Conservation (phyloP, 2,797 vertebrate genomes). For the Sebastes paucispinis region DNA sequence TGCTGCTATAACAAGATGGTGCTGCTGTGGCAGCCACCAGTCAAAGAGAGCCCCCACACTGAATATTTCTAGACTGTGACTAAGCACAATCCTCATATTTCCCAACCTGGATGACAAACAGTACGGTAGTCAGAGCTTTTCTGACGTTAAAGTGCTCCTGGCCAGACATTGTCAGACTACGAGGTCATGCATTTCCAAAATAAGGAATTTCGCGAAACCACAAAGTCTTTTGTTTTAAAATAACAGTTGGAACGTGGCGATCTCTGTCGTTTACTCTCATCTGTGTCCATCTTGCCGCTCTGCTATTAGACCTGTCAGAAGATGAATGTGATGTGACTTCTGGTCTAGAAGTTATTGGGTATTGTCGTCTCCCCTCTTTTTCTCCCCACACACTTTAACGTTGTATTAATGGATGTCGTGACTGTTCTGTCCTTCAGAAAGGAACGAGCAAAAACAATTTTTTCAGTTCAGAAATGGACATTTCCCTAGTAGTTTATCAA, state of each 20-base stretch:
- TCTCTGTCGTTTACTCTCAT: conserved; percentile 13
- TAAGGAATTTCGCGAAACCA: conserved; percentile 26
- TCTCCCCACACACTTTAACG: not conserved
- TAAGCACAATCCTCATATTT: conserved; percentile 48
- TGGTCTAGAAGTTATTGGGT: conserved; percentile 73
- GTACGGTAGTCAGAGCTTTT: conserved; percentile 35
- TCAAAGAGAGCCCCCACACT: conserved; percentile 42
- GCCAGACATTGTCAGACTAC: conserved; percentile 41
- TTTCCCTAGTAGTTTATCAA: conserved; percentile 40
- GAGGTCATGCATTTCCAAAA: conserved; percentile 42
- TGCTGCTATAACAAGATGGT: conserved; percentile 16
- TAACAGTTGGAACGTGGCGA: not conserved
- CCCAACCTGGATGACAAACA: conserved; percentile 55
- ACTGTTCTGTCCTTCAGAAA: conserved; percentile 67
- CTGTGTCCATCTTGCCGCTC: conserved; percentile 55
- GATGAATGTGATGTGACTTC: conserved; percentile 60
- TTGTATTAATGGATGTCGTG: conserved; percentile 71
- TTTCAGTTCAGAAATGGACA: conserved; percentile 45
- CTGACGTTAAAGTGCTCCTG: conserved; percentile 37
- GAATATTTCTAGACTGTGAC: conserved; percentile 65
- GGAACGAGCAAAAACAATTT: conserved; percentile 21
- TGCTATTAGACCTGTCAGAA: conserved; percentile 57
- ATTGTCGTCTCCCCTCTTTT: conserved; percentile 41
- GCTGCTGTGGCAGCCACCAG: conserved; percentile 23
- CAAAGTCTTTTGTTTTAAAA: conserved; percentile 1